phyloP scores from a whole-genome alignment of 2,888 invertebrate species.

The Alsophila aescularia region DNA sequence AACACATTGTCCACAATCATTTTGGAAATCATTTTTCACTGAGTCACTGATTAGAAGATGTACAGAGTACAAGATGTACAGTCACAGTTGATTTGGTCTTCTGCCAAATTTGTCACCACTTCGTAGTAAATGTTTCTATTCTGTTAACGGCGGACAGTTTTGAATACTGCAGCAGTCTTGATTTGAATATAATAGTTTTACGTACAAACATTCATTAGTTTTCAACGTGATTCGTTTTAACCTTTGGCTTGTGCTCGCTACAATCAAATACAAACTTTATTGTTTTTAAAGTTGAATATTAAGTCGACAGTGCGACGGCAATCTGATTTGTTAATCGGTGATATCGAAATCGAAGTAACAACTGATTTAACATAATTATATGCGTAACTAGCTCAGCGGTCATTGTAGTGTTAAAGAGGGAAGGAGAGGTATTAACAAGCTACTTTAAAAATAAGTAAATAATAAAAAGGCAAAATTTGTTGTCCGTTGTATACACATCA shows the following conservation, averaged over 20 bases:
- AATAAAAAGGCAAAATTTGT: too few species aligned
- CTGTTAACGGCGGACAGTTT: constrained; percentile 24
- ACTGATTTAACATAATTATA: neutral
- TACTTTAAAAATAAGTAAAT: too few species aligned
- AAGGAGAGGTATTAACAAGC: too few species aligned
- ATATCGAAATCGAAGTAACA: neutral
- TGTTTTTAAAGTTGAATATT: constrained; percentile 4
- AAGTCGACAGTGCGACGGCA: neutral
- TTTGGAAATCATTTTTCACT: constrained; percentile 58
- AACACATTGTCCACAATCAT: constrained; percentile 44
- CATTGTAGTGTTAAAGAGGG: too few species aligned
- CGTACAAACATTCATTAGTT: constrained; percentile 27
- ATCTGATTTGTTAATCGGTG: constrained; percentile 1
- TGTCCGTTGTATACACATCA: too few species aligned
- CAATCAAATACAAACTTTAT: constrained; percentile 16
- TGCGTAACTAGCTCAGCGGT: neutral
- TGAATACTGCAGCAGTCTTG: constrained; percentile 36
- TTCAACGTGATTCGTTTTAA: constrained; percentile 26
- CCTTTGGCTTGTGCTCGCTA: constrained; percentile 28
- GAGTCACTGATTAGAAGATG: constrained; percentile 46
- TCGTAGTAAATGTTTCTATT: constrained; percentile 21
- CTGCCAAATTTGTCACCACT: constrained; percentile 32
- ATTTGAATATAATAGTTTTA: constrained; percentile 32
- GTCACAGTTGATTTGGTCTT: constrained; percentile 35
- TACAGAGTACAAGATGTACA: too few species aligned